Evolutionary conservation across 2,113 vertebrate species (phyloP).

Genomic region (Daubentonia madagascariensis): DNA sequence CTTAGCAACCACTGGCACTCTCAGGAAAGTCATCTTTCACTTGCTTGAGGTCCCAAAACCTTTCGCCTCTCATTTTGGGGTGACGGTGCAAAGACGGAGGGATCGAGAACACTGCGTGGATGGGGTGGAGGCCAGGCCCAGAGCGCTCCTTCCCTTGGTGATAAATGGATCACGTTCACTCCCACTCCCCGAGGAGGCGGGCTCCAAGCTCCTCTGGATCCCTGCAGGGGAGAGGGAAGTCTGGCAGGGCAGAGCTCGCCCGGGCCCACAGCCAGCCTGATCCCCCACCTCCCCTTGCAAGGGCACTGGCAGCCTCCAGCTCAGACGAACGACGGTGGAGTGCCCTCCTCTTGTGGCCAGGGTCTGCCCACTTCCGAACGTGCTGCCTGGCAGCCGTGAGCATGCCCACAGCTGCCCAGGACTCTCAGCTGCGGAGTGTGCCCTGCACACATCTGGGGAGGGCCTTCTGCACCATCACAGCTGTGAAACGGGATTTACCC

Average conservation of each 20-base stretch:
- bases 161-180: too few relatives aligned
- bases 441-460: accelerated
- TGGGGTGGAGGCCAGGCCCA: background rate
- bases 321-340: background rate
- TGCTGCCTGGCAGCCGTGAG: background rate
- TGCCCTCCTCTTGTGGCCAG: background rate
- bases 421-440: accelerated
- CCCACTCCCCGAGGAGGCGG: background rate
- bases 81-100: background rate
- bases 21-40: slow-evolving; percentile 52
- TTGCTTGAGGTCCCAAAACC: slow-evolving; percentile 35
- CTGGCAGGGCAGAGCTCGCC: too few relatives aligned
- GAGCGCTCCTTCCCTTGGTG: background rate
- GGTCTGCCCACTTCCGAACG: background rate
- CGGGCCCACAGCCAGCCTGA: background rate
- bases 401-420: accelerated
- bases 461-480: background rate
- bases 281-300: too few relatives aligned
- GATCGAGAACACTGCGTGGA: accelerated
- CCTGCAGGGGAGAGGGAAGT: background rate
- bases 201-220: background rate
- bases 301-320: background rate
- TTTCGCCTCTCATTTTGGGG: background rate
- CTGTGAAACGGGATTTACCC: background rate
- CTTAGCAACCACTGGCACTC: slow-evolving; percentile 77